Evolutionary conservation across 2,113 vertebrate genomes (phyloP).

Genomic region (Mastomys coucha): DNA sequence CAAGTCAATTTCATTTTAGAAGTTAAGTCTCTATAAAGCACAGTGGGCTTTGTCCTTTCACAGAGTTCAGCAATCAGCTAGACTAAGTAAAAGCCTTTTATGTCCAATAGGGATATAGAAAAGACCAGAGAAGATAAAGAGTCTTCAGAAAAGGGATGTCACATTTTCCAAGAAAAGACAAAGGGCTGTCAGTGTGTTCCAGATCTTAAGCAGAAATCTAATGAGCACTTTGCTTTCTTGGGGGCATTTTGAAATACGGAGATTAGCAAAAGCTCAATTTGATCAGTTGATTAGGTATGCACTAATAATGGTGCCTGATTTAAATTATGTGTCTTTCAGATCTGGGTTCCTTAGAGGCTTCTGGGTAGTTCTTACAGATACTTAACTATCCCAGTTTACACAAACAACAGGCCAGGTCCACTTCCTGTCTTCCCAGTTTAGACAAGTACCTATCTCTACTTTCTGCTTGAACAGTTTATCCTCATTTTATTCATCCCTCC

Average conservation of each 20-base stretch:
- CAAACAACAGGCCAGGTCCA: background rate
- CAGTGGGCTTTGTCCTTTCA: background rate
- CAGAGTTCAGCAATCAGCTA: background rate
- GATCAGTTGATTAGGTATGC: constrained; percentile 30
- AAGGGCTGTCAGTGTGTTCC: background rate
- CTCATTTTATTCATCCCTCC: background rate
- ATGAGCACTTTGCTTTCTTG: background rate
- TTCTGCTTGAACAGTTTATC: constrained; percentile 18
- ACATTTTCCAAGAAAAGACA: constrained; percentile 22
- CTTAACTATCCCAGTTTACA: background rate
- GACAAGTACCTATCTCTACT: background rate
- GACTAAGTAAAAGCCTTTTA: background rate
- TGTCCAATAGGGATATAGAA: background rate
- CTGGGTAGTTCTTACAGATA: background rate
- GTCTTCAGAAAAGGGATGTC: background rate
- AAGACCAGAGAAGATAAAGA: background rate
- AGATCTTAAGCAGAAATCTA: constrained; percentile 39
- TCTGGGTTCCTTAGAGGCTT: background rate
- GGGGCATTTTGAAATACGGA: constrained; percentile 21
- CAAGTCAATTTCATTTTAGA: constrained; percentile 43
- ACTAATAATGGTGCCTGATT: constrained; percentile 40
- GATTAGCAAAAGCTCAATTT: constrained; percentile 37
- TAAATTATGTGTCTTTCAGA: constrained; percentile 15
- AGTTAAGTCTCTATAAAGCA: background rate
- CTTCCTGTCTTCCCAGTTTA: background rate